Conservation (phyloP, 1,140 invertebrate species). For the Heliconius eleuchia region DNA sequence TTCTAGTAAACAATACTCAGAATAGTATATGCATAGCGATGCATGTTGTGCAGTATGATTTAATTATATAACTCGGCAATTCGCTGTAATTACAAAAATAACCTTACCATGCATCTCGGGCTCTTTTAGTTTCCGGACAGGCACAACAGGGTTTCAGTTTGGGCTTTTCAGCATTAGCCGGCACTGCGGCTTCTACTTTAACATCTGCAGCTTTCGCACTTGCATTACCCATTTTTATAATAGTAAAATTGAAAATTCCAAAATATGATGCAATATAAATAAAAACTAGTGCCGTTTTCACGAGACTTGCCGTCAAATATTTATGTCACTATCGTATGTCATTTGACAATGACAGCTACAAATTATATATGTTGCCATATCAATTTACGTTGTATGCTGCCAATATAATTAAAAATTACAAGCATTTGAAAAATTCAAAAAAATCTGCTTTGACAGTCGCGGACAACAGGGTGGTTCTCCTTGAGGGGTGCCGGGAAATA, state of each 20-base stretch:
- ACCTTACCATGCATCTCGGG: slow-evolving; percentile 93
- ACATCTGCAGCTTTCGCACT: slow-evolving; percentile 72
- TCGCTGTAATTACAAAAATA: slow-evolving; percentile 45
- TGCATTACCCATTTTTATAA: slow-evolving; percentile 63
- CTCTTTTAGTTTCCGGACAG: slow-evolving; percentile 97
- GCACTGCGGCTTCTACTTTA: slow-evolving; percentile 56
- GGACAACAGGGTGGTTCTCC: too few species aligned
- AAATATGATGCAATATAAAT: slow-evolving; percentile 45
- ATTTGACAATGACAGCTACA: neutral
- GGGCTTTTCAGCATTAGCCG: slow-evolving; percentile 77
- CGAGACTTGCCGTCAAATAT: neutral
- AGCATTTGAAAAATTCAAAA: too few species aligned
- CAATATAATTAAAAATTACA: too few species aligned
- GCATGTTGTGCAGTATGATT: neutral
- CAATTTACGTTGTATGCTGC: too few species aligned
- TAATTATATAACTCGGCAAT: slow-evolving; percentile 26
- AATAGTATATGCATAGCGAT: neutral
- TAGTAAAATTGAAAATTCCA: slow-evolving; percentile 11
- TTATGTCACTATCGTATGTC: neutral
- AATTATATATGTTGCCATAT: neutral
- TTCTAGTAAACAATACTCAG: neutral
- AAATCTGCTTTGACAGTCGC: too few species aligned
- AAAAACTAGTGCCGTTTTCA: slow-evolving; percentile 15
- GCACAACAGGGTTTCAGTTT: slow-evolving; percentile 98
- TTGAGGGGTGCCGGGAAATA: too few species aligned